Percentiles rank a stretch among this genome's conserved stretches.
phyloP scores from a whole-genome alignment of 2,888 invertebrate species.

The Ceramica pisi region DNA sequence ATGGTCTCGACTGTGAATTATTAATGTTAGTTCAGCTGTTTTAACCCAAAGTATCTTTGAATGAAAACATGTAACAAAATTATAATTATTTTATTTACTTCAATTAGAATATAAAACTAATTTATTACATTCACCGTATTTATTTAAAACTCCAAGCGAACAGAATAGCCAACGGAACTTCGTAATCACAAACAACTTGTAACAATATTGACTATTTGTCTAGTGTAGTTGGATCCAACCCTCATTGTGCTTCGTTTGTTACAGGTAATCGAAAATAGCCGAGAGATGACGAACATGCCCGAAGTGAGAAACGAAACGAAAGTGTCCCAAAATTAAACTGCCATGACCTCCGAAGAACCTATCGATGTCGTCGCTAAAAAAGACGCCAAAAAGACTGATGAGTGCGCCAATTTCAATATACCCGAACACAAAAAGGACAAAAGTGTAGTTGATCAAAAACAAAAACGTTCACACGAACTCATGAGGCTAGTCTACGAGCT shows the following conservation, averaged over 20 bases:
- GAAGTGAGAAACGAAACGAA: conserved; percentile 59
- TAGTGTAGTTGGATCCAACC: conserved; percentile 37
- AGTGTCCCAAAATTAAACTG: conserved; percentile 71
- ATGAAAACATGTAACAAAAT: conserved; percentile 5
- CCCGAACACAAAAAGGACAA: conserved; percentile 78
- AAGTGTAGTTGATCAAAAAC: conserved; percentile 74
- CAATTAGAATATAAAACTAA: not conserved
- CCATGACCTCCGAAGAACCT: conserved; percentile 88
- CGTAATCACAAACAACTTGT: conserved; percentile 50
- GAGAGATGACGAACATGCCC: conserved; percentile 78
- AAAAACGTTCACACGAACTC: conserved; percentile 80
- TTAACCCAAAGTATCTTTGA: not conserved
- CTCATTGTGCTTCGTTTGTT: conserved; percentile 54
- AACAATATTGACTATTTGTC: conserved; percentile 51
- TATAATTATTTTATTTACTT: conserved; percentile 5
- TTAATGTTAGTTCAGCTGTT: not conserved
- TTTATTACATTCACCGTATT: conserved; percentile 29
- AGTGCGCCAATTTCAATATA: conserved; percentile 78
- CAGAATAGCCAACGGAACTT: conserved; percentile 32
- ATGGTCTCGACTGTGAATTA: not conserved
- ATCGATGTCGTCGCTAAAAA: conserved; percentile 84
- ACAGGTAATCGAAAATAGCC: conserved; percentile 62
- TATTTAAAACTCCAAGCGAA: conserved; percentile 25
- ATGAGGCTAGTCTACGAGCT: conserved; percentile 89
- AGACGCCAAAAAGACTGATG: conserved; percentile 81